Base-by-base conservation (phyloP, 2,113 vertebrate species). In the Mastomys coucha region DNA sequence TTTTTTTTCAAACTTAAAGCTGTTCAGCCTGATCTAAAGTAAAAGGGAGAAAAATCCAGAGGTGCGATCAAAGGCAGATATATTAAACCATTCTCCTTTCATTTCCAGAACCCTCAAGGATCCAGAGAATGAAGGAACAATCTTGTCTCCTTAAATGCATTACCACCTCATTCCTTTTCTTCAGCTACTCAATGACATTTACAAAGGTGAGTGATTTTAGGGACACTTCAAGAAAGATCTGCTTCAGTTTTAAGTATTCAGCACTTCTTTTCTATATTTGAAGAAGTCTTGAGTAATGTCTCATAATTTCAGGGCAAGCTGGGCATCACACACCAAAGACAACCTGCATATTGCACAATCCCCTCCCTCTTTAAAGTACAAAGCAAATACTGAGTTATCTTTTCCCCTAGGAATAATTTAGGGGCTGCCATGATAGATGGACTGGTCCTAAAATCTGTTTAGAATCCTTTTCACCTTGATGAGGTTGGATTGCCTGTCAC, bases 1-100 rank as follows among this genome's bases (percentile, higher is more conserved):
- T 80, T 96, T 96, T 91, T 24, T 42, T 26, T n/a, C 73, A 95
- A 94, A 95, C 58, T 95, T 60, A 93, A 53, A 96, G 77, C 5
- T 91, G 12, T 85, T 90, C 72, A 91, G 36, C 81, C 9, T 92
- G 65, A 91, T 88, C 39, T 85, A 16, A 89, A 85, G 17, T 73
- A 84, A 80, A 96, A 96, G 91, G 91, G 33, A 12, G 95, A 60
- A 91, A 94, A 94, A 88, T 60, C 69, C 76, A 72, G 45, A 88
- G 58, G 93, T 51, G 36, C n/a, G 42, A 86, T 78, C 31, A 70
- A 90, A 82, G 39, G 60, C 36, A 94, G 67, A 72, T 84, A 60
- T 56, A 94, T 70, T 7, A 94, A 90, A 22, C 12, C 16, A 80
- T 76, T 91, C 36, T 86, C 14, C 60, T 90, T 97, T 77, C n/a